phyloP scores from a whole-genome alignment of 2,888 invertebrate genomes.

The Agonopterix alstromeriana region DNA sequence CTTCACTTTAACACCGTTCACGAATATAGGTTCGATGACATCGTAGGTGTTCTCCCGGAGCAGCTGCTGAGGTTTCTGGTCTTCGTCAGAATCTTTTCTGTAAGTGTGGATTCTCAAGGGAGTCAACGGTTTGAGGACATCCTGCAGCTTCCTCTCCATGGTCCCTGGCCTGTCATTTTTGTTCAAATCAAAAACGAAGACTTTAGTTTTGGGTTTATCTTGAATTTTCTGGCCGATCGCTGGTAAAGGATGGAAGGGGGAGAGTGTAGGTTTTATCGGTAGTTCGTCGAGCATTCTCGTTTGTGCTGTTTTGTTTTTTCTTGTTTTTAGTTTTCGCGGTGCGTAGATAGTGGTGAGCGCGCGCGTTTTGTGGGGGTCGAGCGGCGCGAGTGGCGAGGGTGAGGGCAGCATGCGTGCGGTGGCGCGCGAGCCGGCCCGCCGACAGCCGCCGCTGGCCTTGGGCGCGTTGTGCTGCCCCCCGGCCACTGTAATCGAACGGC shows the following conservation, averaged over 20 bases:
- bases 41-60: conserved; percentile 67
- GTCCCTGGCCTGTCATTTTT: conserved; percentile 26
- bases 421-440: conserved; percentile 49
- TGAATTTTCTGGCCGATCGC: conserved; percentile 62
- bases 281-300: conserved; percentile 62
- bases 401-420: conserved; percentile 59
- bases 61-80: conserved; percentile 49
- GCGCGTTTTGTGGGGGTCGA: conserved; percentile 58
- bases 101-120: conserved; percentile 52
- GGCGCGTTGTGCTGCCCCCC: conserved; percentile 28
- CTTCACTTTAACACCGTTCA: conserved; percentile 37
- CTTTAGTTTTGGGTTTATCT: conserved; percentile 50
- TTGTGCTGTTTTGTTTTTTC: conserved; percentile 58
- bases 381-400: conserved; percentile 48
- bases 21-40: conserved; percentile 57
- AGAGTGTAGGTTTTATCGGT: conserved; percentile 47
- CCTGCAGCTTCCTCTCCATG: conserved; percentile 39
- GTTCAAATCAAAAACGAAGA: conserved; percentile 57
- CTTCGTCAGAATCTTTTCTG: conserved; percentile 31
- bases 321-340: conserved; percentile 55
- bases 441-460: conserved; percentile 53
- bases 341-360: conserved; percentile 67
- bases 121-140: conserved; percentile 60
- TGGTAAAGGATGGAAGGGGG: conserved; percentile 67
- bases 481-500: conserved; percentile 27